Conservation (phyloP, 2,797 vertebrate genomes). For the Liasis olivaceus region DNA sequence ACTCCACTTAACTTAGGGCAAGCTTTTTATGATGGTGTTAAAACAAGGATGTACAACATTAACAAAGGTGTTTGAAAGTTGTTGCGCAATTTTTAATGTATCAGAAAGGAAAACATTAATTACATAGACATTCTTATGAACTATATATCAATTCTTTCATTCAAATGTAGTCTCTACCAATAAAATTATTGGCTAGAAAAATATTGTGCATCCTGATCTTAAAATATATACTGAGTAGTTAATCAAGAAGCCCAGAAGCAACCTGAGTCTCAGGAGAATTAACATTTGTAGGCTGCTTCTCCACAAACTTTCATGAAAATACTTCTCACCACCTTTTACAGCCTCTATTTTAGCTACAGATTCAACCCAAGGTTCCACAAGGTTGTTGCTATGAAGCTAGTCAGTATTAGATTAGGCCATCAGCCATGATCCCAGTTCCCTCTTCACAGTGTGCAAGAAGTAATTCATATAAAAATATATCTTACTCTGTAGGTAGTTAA, state of each 20-base stretch:
- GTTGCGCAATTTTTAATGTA: neutral
- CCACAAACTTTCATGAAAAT: neutral
- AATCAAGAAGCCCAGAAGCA: conserved; percentile 2
- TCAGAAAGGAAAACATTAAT: neutral
- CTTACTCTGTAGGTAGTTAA: neutral
- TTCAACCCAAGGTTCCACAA: neutral
- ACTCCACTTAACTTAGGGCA: neutral
- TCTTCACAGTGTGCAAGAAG: neutral
- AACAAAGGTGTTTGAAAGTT: neutral
- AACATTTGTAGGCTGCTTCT: conserved; percentile 12
- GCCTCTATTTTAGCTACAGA: accelerated
- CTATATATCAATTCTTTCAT: neutral
- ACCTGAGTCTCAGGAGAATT: neutral
- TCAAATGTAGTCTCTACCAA: neutral
- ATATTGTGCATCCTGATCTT: accelerated
- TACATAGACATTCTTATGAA: neutral
- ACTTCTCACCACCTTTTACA: neutral
- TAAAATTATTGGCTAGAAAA: neutral
- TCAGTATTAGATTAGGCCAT: neutral
- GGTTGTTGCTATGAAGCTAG: neutral
- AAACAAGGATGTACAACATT: neutral
- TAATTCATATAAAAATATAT: neutral
- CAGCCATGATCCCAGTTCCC: neutral
- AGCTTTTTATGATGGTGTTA: neutral
- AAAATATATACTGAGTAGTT: neutral